Evolutionary conservation across 2,113 vertebrate genomes (phyloP), one percentile per base, ranked within the genome.

Genomic region (Zapornia atra): DNA sequence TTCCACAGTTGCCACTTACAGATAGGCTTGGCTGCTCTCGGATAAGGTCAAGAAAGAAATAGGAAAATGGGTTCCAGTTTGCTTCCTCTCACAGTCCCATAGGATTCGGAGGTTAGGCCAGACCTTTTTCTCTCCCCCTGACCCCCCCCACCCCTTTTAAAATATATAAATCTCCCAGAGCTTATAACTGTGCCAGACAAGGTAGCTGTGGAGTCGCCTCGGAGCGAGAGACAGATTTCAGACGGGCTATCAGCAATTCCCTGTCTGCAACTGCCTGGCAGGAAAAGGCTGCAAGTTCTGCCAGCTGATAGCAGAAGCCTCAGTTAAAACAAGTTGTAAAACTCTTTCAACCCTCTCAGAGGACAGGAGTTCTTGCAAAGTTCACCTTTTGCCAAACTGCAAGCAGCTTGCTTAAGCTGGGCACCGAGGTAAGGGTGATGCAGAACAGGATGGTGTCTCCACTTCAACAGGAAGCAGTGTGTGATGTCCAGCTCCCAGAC

Each of bases 1-100:
- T 98, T 98, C 98, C 93, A 98, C 96, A 96, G 97, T 98, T 97
- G 92, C 97, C 97, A 97, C 96, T 97, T 97, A 97, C 96, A 97
- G 98, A 98, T 98, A 98, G 97, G 82, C 95, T 46, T 91, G 92
- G 92, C 97, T 97, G 96, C 90, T 97, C 94, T 94, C 0, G 97
- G 98, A 98, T 98, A 98, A 98, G 96, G 91, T 80, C 75, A 15
- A 91, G 84, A 71, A 95, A 86, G 86, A 96, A 97, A 96, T 88
- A 95, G 91, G 90, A 95, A 95, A 98, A 98, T 95, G 93, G 92
- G 78, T 97, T 97, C 92, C 90, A 97, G 94, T 97, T 96, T 96
- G 93, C 95, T 97, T 96, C 98, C 97, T 97, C 96, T 96, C 95
- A 93, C 97, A 98, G 63, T 77, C 97, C 97, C 88, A 54, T 15